Evolutionary conservation across 2,888 invertebrate genomes (phyloP), one percentile per base, ranked within the genome.

Genomic region (Oscheius sp.): DNA sequence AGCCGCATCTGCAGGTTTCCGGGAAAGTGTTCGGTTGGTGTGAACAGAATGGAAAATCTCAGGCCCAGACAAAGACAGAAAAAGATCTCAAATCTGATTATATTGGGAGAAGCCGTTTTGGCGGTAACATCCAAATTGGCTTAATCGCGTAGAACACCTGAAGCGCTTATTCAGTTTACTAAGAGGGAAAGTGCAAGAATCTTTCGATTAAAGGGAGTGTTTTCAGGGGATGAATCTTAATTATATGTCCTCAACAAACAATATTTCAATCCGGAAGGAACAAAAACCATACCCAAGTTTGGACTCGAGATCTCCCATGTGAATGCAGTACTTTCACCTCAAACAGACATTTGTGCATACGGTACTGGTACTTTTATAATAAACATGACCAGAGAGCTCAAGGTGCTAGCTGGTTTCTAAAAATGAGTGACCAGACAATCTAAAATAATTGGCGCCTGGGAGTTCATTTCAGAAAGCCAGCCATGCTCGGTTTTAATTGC

Each of bases 391-490:
- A 53, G 53, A 53, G 53, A 53, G 13, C 10, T 29, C 29, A 53
- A 53, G 53, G 53, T 42, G 42, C 42, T 7, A 42, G 7, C 42
- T 42, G 42, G 4, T 42, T 42, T 42, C 42, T 42, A 35, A 33
- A 63, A 63, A 63, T 29, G 47, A 63, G 29, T 48, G 48, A 63
- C 42, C 48, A 48, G 63, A 63, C 63, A 63, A 63, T 63, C 48
- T 21, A 47, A 42, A 63, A 48, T 63, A 63, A 63, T 63, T 63
- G 33, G 63, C 60, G 47, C 29, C 33, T 63, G 21, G 21, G 63
- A n/a, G 47, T 63, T 63, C 63, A 48, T 47, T 63, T 60, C 60
- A 48, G 42, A 42, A 42, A 50, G 63, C 11, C 7, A 35, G 7
- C 21, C 21, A 21, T 21, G 21, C 48, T n/a, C 5, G 9, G 2